phyloP scores from a whole-genome alignment of 2,113 vertebrate genomes.

The Nothobranchius furzeri region DNA sequence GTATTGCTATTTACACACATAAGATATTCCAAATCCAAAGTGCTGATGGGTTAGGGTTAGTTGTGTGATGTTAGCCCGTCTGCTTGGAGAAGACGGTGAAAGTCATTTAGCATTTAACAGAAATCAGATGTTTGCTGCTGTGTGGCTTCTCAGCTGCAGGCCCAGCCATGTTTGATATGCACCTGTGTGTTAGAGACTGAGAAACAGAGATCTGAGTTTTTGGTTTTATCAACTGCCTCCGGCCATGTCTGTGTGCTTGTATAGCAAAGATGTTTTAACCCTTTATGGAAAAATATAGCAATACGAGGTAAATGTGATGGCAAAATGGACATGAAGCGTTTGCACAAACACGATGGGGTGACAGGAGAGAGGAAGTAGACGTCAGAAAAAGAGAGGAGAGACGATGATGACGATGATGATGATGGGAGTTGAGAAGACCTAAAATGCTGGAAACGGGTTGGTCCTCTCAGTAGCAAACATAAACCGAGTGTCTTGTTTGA shows the following conservation, averaged over 20 bases:
- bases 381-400: too few relatives aligned
- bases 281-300: background rate
- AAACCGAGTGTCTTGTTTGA: background rate
- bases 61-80: slow-evolving; percentile 25
- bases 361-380: background rate
- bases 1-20: too few relatives aligned
- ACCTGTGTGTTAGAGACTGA: slow-evolving; percentile 32
- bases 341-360: background rate
- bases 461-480: background rate
- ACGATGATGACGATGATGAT: too few relatives aligned
- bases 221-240: slow-evolving; percentile 11
- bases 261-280: background rate
- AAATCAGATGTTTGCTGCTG: slow-evolving; percentile 59
- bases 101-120: slow-evolving; percentile 43
- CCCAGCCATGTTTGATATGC: slow-evolving; percentile 52
- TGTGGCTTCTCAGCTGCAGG: slow-evolving; percentile 47
- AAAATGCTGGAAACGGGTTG: too few relatives aligned
- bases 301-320: background rate
- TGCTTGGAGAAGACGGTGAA: slow-evolving; percentile 19
- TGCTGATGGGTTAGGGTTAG: slow-evolving; percentile 7
- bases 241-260: slow-evolving; percentile 6
- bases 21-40: slow-evolving; percentile 3
- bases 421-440: too few relatives aligned
- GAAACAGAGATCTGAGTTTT: slow-evolving; percentile 22
- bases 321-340: background rate